phyloP scores from a whole-genome alignment of 1,140 invertebrate genomes.

The Ips nitidus region DNA sequence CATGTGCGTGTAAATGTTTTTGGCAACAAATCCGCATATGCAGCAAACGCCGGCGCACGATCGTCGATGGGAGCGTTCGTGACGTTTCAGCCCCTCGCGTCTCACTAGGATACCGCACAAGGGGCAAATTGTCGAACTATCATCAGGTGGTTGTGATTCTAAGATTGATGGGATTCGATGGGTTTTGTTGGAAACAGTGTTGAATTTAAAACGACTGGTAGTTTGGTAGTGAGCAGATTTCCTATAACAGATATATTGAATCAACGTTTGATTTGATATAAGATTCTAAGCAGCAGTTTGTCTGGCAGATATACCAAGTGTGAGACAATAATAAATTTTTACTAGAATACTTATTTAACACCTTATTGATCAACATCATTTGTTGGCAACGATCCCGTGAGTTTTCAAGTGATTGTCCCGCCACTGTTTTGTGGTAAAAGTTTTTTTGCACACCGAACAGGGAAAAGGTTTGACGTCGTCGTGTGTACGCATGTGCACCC shows the following conservation, averaged over 20 bases:
- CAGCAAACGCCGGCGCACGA: slow-evolving; percentile 11
- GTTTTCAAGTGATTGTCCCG: slow-evolving; percentile 38
- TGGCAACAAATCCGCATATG: slow-evolving; percentile 22
- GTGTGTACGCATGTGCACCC: slow-evolving; percentile 64
- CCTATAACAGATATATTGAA: too few species aligned
- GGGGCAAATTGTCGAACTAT: slow-evolving; percentile 12
- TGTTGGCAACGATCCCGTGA: slow-evolving; percentile 25
- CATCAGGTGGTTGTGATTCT: not conserved
- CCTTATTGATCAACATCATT: not conserved
- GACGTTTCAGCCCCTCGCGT: slow-evolving; percentile 12
- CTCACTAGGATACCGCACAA: slow-evolving; percentile 17
- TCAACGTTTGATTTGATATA: not conserved
- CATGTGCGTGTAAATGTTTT: slow-evolving; percentile 34
- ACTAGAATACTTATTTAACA: too few species aligned
- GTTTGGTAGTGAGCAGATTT: too few species aligned
- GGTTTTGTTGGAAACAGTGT: too few species aligned
- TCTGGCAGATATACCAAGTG: too few species aligned
- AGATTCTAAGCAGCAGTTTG: too few species aligned
- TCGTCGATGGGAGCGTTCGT: slow-evolving; percentile 25
- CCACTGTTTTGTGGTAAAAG: slow-evolving; percentile 39
- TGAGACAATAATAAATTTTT: too few species aligned
- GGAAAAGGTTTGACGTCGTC: slow-evolving; percentile 69
- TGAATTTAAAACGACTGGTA: too few species aligned
- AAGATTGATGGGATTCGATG: not conserved
- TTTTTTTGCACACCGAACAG: slow-evolving; percentile 64